Percentiles rank a stretch among this genome's conserved stretches.
These are phyloP conservation scores for Corythornis leucogaster DNA, from an alignment of 2,797 vertebrate genomes.

Conservation along the genomic window DNA sequence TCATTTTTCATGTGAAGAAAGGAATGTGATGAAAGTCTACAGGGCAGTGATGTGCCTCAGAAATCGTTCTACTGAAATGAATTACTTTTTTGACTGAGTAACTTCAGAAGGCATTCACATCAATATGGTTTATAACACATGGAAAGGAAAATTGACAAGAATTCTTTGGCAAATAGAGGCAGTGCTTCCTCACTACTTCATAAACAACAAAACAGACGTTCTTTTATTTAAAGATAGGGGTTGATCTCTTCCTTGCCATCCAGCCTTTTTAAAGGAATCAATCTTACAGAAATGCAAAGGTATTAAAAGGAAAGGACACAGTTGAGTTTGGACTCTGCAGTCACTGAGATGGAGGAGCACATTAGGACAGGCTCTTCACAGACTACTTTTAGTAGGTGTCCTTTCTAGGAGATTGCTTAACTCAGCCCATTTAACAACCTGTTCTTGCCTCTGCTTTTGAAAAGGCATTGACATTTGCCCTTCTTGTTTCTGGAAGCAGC, in stretches of 20 bases:
- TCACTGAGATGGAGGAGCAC: conserved; percentile 1
- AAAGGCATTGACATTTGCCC: conserved; percentile 70
- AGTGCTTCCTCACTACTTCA: conserved; percentile 51
- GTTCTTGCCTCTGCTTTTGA: conserved; percentile 68
- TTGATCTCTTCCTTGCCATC: conserved; percentile 50
- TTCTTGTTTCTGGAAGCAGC: conserved; percentile 71
- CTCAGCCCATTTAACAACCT: conserved; percentile 72
- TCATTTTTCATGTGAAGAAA: conserved; percentile 67
- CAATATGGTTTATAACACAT: conserved; percentile 55
- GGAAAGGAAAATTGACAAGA: conserved; percentile 62
- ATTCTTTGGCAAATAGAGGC: conserved; percentile 65
- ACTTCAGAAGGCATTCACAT: conserved; percentile 60
- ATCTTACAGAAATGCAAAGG: conserved; percentile 39
- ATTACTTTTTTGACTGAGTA: conserved; percentile 72
- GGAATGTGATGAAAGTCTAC: conserved; percentile 54
- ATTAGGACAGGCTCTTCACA: conserved; percentile 31
- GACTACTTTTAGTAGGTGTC: conserved; percentile 46
- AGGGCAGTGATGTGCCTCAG: conserved; percentile 57
- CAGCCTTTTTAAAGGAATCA: conserved; percentile 56
- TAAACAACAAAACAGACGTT: conserved; percentile 54
- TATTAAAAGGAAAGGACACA: conserved; percentile 41
- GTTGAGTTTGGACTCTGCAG: background rate
- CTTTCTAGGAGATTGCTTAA: conserved; percentile 66
- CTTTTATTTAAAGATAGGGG: conserved; percentile 66
- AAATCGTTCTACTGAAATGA: conserved; percentile 61